Base-by-base conservation (phyloP, 1,140 invertebrate species). In the Zaprionus kolodkinae region DNA sequence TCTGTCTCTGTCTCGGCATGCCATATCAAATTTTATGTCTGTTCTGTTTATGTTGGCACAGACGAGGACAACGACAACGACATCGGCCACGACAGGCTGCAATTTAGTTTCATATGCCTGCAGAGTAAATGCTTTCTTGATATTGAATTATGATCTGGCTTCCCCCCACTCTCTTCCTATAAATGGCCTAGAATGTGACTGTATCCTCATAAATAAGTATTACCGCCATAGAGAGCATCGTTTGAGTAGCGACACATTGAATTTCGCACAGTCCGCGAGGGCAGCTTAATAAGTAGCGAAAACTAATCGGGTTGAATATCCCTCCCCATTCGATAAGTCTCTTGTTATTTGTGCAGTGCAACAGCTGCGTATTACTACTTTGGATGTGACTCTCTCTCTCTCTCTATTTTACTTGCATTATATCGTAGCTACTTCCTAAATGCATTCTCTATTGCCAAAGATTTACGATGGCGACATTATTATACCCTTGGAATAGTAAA, bases 11-110 rank as follows among this genome's bases (percentile, higher is more conserved):
- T 74, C 75, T 56, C 75, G 64, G 67, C 55, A 68, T 84, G 74
- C 82, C 77, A 81, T 81, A 88, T 87, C 88, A 87, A 87, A 88
- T 87, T 80, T 88, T 88, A 88, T 88, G 78, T 88, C 55, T 77
- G 73, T 76, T 63, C 68, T 80, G 73, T 76, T 88, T 87, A 76
- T 87, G 68, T 80, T 75, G 55, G 68, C 67, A 57, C 54, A 74
- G 64, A 79, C 74, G 82, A 67, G 54, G 71, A 43, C 55, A 79
- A 30, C 27, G 27, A 30, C 27, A 30, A 30, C 27, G 27, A 30
- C 27, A 30, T 5, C 27, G 27, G 27, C 27, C 81, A 67, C 56
- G 71, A 43, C 55, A 79, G 50, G 36, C 27, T 66, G 85, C 84
- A 80, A 89, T 87, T 87, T 81, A 84, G 84, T 88, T 77, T 83